Base-by-base conservation (phyloP, 2,113 vertebrate genomes). In the Varanus komodoensis region DNA sequence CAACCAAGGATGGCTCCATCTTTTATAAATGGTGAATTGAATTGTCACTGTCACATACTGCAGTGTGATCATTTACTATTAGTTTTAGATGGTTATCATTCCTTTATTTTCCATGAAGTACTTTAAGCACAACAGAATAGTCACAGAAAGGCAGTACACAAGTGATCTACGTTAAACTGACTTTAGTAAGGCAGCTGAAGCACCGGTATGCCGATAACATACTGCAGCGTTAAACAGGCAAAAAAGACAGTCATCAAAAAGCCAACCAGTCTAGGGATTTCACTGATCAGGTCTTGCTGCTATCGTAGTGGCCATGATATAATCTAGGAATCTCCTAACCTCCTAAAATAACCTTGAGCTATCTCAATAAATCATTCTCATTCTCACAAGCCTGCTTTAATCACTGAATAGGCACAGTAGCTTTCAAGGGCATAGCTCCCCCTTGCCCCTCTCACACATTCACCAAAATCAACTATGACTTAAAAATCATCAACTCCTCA, bases 361-460 rank as follows among this genome's bases (percentile, higher is more conserved):
- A 77, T 2, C 9, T 64, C 61, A 68, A 81, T 32, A 11, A 80
- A 52, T 61, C 44, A 15, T 0, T 71, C 27, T 23, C 64, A 8
- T 82, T 61, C 57, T 54, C 83, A 50, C 74, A 1, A 0, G 4
- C 34, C 38, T n/a, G 75, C 29, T 14, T 50, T 68, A 68, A 44
- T 67, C 69, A 67, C 69, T 61, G 11, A 89, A 17, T 27, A 61
- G 64, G 1, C 61, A 32, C 6, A 67, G 27, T 9, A 44, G 21
- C 64, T 80, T 50, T 19, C 19, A 9, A 38, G 2, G 57, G 34
- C 8, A 3, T 3, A 8, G 4, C 0, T 34, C n/a, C 34, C 27
- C 44, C 21, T 32, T 21, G 50, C 17, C 84, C 77, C 69, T 44
- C 81, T 79, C 1, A 68, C 57, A 86, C 64, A 34, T 25, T 68